Evolutionary conservation across 1,140 invertebrate species (phyloP).

Genomic region (Euschistus heros): DNA sequence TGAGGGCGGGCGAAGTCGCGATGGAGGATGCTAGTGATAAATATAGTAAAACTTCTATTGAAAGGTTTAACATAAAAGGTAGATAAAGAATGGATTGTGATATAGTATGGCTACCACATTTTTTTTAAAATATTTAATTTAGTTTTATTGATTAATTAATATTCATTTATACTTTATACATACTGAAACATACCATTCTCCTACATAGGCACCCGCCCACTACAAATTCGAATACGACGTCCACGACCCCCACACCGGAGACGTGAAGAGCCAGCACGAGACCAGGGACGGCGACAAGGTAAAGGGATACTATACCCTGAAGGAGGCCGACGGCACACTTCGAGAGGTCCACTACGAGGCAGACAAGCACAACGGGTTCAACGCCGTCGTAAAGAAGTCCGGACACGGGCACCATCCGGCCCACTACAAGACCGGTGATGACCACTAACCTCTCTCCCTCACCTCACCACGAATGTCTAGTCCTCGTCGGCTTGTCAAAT

Average conservation of each 20-base stretch:
- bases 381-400: constrained; percentile 37
- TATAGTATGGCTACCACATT: no score
- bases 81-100: no score
- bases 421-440: constrained; percentile 5
- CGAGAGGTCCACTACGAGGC: constrained; percentile 32
- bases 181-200: no score
- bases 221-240: constrained; percentile 32
- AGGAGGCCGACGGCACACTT: constrained; percentile 44
- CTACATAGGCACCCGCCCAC: constrained; percentile 32
- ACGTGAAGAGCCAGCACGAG: constrained; percentile 32
- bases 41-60: no score
- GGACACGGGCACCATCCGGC: constrained; percentile 8
- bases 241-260: constrained; percentile 32
- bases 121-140: no score
- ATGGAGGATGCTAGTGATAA: no score
- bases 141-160: no score
- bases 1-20: no score
- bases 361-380: constrained; percentile 37
- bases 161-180: no score
- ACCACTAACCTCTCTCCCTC: neutral
- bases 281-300: constrained; percentile 34
- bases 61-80: no score
- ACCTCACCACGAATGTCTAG: no score
- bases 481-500: no score
- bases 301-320: constrained; percentile 34